These are phyloP conservation scores for Fulica atra DNA, from an alignment of 2,113 vertebrate genomes.

Conservation along the genomic window DNA sequence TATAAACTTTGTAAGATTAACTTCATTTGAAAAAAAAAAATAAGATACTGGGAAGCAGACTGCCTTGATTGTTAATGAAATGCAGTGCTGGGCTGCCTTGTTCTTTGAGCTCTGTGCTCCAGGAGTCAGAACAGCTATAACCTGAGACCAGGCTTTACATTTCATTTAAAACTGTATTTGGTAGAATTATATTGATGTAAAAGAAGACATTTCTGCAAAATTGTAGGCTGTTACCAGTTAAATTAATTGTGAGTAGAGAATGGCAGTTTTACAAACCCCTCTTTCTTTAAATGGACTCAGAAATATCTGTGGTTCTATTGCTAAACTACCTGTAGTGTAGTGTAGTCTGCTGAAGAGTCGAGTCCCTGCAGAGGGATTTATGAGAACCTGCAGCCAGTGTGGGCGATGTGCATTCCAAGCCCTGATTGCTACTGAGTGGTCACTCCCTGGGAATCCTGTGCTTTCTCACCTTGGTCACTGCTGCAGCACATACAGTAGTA, in stretches of 20 bases:
- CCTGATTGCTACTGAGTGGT: not conserved
- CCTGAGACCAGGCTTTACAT: constrained; percentile 59
- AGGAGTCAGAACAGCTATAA: constrained; percentile 25
- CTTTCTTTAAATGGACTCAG: constrained; percentile 42
- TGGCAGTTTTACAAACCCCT: not conserved
- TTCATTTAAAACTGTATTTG: constrained; percentile 52
- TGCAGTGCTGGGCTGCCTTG: constrained; percentile 23
- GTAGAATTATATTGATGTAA: constrained; percentile 37
- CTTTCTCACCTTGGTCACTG: not conserved
- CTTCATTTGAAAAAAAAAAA: not conserved
- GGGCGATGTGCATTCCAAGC: not conserved
- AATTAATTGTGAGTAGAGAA: constrained; percentile 50
- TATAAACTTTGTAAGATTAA: constrained; percentile 58
- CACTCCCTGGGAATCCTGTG: constrained; percentile 2
- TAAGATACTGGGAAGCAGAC: constrained; percentile 39
- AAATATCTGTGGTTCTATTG: constrained; percentile 17
- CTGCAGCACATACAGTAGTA: not conserved
- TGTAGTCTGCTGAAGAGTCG: not conserved
- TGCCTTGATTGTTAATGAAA: constrained; percentile 60
- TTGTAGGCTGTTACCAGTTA: constrained; percentile 18
- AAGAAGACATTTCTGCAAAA: constrained; percentile 47
- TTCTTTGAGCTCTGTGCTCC: constrained; percentile 49
- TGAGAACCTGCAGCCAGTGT: constrained; percentile 24
- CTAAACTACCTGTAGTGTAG: constrained; percentile 13
- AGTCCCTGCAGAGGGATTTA: constrained; percentile 42